Evolutionary conservation across 2,797 vertebrate species (phyloP).

Genomic region (Austrolebias charrua): DNA sequence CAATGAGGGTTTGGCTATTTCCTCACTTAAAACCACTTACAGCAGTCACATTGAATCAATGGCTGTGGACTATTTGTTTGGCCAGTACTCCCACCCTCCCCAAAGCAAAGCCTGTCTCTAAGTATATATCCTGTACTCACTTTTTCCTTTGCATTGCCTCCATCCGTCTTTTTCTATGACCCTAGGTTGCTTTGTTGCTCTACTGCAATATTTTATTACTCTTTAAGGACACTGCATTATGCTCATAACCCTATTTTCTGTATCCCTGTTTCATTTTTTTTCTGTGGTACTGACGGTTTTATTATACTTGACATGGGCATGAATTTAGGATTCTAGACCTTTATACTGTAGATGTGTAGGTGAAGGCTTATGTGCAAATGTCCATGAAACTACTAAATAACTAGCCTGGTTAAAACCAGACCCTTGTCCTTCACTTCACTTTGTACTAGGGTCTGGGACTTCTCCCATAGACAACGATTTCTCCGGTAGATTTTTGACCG

Average conservation of each 20-base stretch:
- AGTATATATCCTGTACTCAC: slow-evolving; percentile 34
- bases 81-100: slow-evolving; percentile 25
- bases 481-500: too few species aligned
- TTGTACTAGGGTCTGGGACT: too few species aligned
- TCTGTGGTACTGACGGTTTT: slow-evolving; percentile 39
- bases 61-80: slow-evolving; percentile 59
- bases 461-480: too few species aligned
- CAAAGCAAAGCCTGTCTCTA: slow-evolving; percentile 39
- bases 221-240: slow-evolving; percentile 60
- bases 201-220: slow-evolving; percentile 71
- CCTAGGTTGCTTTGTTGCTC: slow-evolving; percentile 65
- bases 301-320: slow-evolving; percentile 27
- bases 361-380: slow-evolving; percentile 24
- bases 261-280: slow-evolving; percentile 25
- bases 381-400: slow-evolving; percentile 41
- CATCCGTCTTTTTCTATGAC: slow-evolving; percentile 29
- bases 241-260: slow-evolving; percentile 50
- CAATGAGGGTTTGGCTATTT: slow-evolving; percentile 58
- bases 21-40: slow-evolving; percentile 67
- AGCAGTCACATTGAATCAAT: slow-evolving; percentile 67
- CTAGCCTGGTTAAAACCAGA: too few species aligned
- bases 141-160: slow-evolving; percentile 28
- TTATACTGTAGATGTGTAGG: background rate
- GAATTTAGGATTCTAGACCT: slow-evolving; percentile 11
- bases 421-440: too few species aligned